Evolutionary conservation across 1,140 invertebrate species (phyloP), one percentile per base, ranked within the genome.

Genomic region (Stegodyphus mimosarum): DNA sequence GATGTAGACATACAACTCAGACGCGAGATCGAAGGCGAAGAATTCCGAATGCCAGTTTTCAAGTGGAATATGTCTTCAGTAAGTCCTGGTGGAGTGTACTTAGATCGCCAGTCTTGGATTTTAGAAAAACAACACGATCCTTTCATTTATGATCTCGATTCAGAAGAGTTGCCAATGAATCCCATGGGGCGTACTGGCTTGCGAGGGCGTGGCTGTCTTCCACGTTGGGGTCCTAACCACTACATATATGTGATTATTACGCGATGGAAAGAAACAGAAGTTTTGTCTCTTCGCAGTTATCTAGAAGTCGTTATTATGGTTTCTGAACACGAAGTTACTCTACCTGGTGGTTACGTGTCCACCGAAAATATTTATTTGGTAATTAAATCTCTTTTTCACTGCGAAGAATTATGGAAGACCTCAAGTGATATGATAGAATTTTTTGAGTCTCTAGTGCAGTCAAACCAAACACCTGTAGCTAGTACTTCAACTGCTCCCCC

Each of bases 161-260:
- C 67, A 48, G 86, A 88, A 66, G 87, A 86, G 6, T 53, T 89
- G 10, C 74, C 77, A 6, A 73, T 55, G 6, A 92, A 92, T 87
- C 91, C 91, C 10, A 88, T 90, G 84, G 91, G 91, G 51, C 83
- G 91, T 86, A 92, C 91, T 49, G 91, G 91, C 11, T 77, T 92
- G 0, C 83, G 90, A 87, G 91, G 91, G 3, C 88, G 90, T 73
- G 91, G 91, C 15, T 86, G 84, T 9, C 86, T 91, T 63, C 90
- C 89, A 88, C 88, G 90, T 7, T 92, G 91, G 90, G 91, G 91
- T 69, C 91, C 91, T n/a, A 92, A 92, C 87, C 91, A 92, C 87
- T 87, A 89, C 64, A 90, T 91, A 18, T 88, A 89, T 51, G 88
- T 90, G 3, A 88, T 91, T 9, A 89, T 92, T 48, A 90, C 91